Base-by-base conservation (phyloP, 2,113 vertebrate species). In the Tachysurus vachellii region DNA sequence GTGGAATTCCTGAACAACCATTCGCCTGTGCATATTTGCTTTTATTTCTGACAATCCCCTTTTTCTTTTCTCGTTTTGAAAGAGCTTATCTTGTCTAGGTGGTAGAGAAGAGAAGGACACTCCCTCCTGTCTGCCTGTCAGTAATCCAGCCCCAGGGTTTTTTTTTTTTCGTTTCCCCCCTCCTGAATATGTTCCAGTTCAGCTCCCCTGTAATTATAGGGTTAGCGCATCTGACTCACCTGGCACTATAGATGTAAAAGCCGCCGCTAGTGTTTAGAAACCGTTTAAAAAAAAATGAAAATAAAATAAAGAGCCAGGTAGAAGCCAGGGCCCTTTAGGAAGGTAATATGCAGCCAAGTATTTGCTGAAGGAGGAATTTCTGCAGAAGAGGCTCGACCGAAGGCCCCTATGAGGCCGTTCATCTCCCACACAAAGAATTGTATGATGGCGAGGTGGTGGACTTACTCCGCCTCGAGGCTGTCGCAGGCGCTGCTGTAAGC, bases 191-290 rank as follows among this genome's bases (percentile, higher is more conserved):
- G 86, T 90, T 90, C 89, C 90, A 89, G 88, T 83, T 28, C 83
- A 80, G 88, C 89, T 90, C 87, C 86, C 54, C 90, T 88, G 88
- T 93, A 94, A 94, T 94, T 92, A 94, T 88, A 62, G 88, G 89
- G 88, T 88, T 93, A 91, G 92, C 87, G 85, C 85, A 57, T 92
- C 81, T 79, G 31, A 80, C 89, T 93, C 91, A 93, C 92, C 93
- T 92, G 91, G 70, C 84, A 88, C 90, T 81, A 87, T 75, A 82
- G 90, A 89, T 92, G 91, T 92, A 89, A 92, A 89, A 82, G 53
- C 66, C n/a, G 66, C 87, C 90, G 85, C 88, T 93, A 92, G 93
- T 92, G 92, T 91, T 88, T 88, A 88, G 47, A 50, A 91, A 85
- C 85, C 91, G 85, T 91, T 89, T 88, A 2, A 56, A 70, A 57